Percentiles rank a stretch among this genome's conserved stretches.
Evolutionary conservation across 1,140 invertebrate genomes (phyloP).

Genomic region (Hermetia illucens): DNA sequence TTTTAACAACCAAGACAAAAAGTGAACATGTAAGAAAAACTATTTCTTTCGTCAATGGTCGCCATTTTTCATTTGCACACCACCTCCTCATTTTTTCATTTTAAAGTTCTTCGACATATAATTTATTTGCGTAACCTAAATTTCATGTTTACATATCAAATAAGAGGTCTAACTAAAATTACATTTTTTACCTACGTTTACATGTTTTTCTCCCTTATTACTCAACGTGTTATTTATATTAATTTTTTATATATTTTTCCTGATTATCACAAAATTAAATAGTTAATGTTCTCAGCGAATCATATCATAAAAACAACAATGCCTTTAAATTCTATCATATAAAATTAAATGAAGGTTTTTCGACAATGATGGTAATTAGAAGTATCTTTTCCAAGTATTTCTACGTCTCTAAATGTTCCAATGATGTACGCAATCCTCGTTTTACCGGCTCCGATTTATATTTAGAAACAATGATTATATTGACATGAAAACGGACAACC

Average conservation of each 20-base stretch:
- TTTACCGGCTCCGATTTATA: not conserved
- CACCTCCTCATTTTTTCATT: not conserved
- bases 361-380: not conserved
- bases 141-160: slow-evolving; percentile 1
- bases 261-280: slow-evolving; percentile 1
- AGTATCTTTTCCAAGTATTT: not conserved
- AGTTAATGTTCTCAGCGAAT: not conserved
- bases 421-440: not conserved
- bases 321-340: too few relatives aligned
- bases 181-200: not conserved
- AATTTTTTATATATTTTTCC: too few relatives aligned
- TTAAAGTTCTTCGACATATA: not conserved
- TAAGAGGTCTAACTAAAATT: not conserved
- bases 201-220: not conserved
- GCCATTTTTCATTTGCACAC: not conserved
- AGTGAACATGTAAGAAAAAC: not conserved
- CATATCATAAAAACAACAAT: not conserved
- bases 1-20: too few relatives aligned
- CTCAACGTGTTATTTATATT: too few relatives aligned
- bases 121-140: not conserved
- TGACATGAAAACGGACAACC: not conserved
- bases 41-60: not conserved
- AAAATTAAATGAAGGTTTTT: too few relatives aligned
- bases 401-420: not conserved
- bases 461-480: not conserved